Conservation (phyloP, 1,140 invertebrate genomes). For the Atta cephalotes region DNA sequence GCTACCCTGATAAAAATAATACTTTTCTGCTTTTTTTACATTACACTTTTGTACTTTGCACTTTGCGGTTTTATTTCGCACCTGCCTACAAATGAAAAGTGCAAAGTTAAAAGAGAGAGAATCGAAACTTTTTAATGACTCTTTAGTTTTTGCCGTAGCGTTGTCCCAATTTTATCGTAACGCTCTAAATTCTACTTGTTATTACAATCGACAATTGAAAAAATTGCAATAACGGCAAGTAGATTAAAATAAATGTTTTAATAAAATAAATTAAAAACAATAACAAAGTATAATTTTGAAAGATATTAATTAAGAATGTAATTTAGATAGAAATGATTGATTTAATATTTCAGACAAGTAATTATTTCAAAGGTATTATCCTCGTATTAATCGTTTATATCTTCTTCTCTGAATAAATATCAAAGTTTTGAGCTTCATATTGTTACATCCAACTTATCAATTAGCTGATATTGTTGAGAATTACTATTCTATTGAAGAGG, state of each 20-base stretch:
- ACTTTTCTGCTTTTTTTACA: neutral
- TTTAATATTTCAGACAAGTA: neutral
- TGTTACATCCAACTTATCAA: neutral
- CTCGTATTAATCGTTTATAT: too few species aligned
- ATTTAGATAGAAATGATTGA: neutral
- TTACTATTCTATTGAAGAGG: neutral
- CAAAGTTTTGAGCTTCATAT: neutral
- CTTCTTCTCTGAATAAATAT: neutral
- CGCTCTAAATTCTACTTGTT: neutral
- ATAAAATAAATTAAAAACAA: neutral
- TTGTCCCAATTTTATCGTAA: constrained; percentile 4
- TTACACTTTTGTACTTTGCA: constrained; percentile 2
- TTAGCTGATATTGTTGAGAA: neutral
- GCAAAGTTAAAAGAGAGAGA: constrained; percentile 20
- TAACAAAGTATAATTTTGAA: neutral
- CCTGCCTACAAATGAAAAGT: constrained; percentile 33
- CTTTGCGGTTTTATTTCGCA: neutral
- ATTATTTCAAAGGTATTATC: neutral
- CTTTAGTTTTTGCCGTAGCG: neutral
- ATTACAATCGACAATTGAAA: neutral
- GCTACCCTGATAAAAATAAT: neutral
- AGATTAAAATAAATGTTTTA: neutral
- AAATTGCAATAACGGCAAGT: neutral
- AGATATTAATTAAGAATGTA: neutral
- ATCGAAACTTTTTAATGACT: constrained; percentile 48